phyloP scores from a whole-genome alignment of 2,797 vertebrate genomes.

The Hippopotamyrus pictus region DNA sequence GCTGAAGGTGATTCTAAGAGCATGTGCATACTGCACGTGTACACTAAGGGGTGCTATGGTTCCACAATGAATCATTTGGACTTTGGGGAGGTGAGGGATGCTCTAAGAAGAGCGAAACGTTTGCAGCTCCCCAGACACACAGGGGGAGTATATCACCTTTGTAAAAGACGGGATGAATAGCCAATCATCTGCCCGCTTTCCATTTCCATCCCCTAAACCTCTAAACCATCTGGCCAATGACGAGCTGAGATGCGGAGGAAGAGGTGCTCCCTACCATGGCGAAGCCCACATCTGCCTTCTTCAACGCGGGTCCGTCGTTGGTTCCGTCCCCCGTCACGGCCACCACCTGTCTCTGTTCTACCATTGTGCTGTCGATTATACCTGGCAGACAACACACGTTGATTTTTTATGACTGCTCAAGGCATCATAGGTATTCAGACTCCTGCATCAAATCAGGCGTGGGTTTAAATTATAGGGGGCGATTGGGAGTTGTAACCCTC shows the following conservation, averaged over 20 bases:
- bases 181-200: not conserved
- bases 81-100: not conserved
- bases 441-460: not conserved
- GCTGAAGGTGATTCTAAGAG: not conserved
- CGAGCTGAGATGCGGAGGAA: not conserved
- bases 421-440: not conserved
- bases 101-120: not conserved
- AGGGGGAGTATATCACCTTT: not conserved
- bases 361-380: slow-evolving; percentile 92
- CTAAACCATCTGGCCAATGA: not conserved
- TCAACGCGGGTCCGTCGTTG: slow-evolving; percentile 93
- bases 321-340: slow-evolving; percentile 97
- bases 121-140: not conserved
- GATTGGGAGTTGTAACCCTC: not conserved
- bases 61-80: slow-evolving; percentile 30
- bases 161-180: not conserved
- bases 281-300: slow-evolving; percentile 97
- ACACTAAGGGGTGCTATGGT: slow-evolving; percentile 51
- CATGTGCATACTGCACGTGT: slow-evolving; percentile 6
- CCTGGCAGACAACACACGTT: slow-evolving; percentile 57
- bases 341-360: slow-evolving; percentile 92
- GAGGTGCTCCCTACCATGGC: slow-evolving; percentile 77
- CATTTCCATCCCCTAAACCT: not conserved
- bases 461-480: not conserved
- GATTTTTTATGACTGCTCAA: not conserved